These are phyloP conservation scores for Leuciscus waleckii DNA, from an alignment of 2,797 vertebrate species.

Conservation along the genomic window DNA sequence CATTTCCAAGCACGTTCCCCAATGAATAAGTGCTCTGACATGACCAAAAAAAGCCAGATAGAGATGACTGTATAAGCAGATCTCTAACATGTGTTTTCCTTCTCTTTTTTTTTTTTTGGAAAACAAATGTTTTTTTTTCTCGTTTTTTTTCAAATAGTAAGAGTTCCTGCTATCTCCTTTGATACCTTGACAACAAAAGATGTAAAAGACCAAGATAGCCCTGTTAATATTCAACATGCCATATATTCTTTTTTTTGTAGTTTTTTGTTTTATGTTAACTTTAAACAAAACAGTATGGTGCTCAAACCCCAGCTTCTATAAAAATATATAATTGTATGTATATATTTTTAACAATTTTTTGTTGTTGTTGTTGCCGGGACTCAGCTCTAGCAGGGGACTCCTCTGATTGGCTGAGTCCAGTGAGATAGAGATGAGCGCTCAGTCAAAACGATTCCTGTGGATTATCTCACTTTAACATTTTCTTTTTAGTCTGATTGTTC, in stretches of 20 bases:
- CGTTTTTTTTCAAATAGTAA: slow-evolving; percentile 67
- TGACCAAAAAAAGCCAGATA: slow-evolving; percentile 73
- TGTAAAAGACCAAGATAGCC: slow-evolving; percentile 76
- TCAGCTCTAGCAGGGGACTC: slow-evolving; percentile 66
- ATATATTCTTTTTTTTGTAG: slow-evolving; percentile 61
- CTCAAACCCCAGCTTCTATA: slow-evolving; percentile 75
- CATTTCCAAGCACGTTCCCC: slow-evolving; percentile 77
- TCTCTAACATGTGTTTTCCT: slow-evolving; percentile 67
- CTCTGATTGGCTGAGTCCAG: slow-evolving; percentile 69
- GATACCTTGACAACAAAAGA: slow-evolving; percentile 64
- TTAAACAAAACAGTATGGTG: slow-evolving; percentile 70
- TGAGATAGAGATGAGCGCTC: slow-evolving; percentile 74
- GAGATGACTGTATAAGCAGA: slow-evolving; percentile 72
- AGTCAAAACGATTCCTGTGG: slow-evolving; percentile 71
- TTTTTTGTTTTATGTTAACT: slow-evolving; percentile 68
- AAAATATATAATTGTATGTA: slow-evolving; percentile 80
- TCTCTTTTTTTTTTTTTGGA: slow-evolving; percentile 70
- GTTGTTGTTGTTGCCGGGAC: slow-evolving; percentile 57
- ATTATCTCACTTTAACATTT: slow-evolving; percentile 69
- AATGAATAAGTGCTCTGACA: slow-evolving; percentile 82
- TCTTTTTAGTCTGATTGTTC: slow-evolving; percentile 61
- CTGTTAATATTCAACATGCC: slow-evolving; percentile 74
- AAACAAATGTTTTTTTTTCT: slow-evolving; percentile 69
- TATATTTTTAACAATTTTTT: slow-evolving; percentile 75
- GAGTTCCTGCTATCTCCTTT: slow-evolving; percentile 66